Conservation (phyloP, 2,113 vertebrate species). For the Mirza zaza region DNA sequence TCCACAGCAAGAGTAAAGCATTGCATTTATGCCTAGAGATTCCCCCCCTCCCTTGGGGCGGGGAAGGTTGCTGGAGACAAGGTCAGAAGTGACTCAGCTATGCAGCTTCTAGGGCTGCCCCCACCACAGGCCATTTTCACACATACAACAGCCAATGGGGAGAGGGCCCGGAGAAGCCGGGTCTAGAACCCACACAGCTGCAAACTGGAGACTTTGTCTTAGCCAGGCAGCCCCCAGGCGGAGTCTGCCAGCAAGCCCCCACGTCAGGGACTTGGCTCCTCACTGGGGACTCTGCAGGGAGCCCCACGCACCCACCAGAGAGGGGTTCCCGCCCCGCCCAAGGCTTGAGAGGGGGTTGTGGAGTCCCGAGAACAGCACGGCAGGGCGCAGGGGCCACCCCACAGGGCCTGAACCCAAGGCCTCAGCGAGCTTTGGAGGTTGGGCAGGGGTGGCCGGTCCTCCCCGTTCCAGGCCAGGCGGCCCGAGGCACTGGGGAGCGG, state of each 20-base stretch:
- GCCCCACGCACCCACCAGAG: not conserved
- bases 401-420: not conserved
- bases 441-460: not conserved
- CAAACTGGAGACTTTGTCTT: not conserved
- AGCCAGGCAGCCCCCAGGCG: not conserved
- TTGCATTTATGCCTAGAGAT: not conserved
- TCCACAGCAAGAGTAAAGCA: not conserved
- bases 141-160: not conserved
- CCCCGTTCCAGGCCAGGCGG: accelerated
- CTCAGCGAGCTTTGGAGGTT: not conserved
- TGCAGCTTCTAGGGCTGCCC: not conserved
- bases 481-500: not conserved
- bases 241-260: not conserved
- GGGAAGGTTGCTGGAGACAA: not conserved
- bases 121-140: not conserved
- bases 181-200: not conserved
- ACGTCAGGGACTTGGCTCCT: not conserved
- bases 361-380: not conserved
- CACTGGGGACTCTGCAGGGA: not conserved
- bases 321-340: not conserved
- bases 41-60: not conserved
- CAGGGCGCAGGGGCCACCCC: not conserved
- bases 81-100: not conserved
- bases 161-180: not conserved
- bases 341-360: not conserved